These are phyloP conservation scores for Sebastolobus alascanus DNA, from an alignment of 2,797 vertebrate species.

Conservation along the genomic window DNA sequence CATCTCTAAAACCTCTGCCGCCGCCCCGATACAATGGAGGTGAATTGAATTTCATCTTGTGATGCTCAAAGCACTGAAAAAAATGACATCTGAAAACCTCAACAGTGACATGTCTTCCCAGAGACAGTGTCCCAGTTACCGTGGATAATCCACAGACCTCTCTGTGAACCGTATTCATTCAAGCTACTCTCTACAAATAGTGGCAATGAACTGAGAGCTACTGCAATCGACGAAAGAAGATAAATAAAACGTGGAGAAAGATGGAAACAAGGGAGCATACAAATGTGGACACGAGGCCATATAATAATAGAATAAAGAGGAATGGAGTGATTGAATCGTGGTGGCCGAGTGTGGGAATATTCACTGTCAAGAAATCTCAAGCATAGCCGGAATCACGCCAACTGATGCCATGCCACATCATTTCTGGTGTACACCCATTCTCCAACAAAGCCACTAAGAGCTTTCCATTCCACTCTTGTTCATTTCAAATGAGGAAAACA, in stretches of 20 bases:
- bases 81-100: conserved; percentile 31
- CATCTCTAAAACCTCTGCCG: background rate
- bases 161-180: conserved; percentile 28
- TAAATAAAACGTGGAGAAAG: background rate
- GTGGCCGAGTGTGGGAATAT: conserved; percentile 12
- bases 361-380: conserved; percentile 26
- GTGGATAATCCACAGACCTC: conserved; percentile 34
- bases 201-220: conserved; percentile 9
- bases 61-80: conserved; percentile 28
- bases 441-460: background rate
- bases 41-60: conserved; percentile 21
- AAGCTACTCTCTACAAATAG: conserved; percentile 10
- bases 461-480: conserved; percentile 8
- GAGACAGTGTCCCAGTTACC: conserved; percentile 20
- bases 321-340: conserved; percentile 12
- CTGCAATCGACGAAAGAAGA: background rate
- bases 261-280: background rate
- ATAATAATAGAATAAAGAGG: conserved; percentile 9
- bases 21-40: conserved; percentile 1
- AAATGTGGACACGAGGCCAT: background rate
- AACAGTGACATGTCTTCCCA: conserved; percentile 14
- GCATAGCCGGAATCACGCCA: conserved; percentile 14
- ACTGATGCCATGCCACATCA: conserved; percentile 16
- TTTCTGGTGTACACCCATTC: conserved; percentile 10
- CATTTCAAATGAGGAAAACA: conserved; percentile 2